Conservation (phyloP, 2,113 vertebrate species). For the Thalassoma bifasciatum region DNA sequence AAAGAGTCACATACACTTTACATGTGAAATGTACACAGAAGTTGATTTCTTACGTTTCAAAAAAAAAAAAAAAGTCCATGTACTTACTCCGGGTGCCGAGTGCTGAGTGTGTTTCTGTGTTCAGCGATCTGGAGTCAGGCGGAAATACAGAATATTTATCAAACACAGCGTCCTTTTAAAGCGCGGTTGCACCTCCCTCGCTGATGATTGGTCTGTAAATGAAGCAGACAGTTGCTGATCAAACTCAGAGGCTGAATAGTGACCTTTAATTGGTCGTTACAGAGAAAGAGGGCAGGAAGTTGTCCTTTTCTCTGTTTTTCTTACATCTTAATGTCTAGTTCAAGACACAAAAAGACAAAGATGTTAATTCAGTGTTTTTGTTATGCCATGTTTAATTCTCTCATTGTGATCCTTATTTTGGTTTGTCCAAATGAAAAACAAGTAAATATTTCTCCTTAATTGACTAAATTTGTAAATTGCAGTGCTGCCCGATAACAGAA, state of each 20-base stretch:
- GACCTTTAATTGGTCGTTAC: constrained; percentile 62
- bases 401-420: constrained; percentile 10
- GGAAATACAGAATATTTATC: constrained; percentile 62
- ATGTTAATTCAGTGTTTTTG: not conserved
- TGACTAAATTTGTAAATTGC: constrained; percentile 15
- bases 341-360: not conserved
- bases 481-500: constrained; percentile 18
- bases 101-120: constrained; percentile 20
- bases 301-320: not conserved
- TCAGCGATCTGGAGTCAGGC: constrained; percentile 29
- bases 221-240: constrained; percentile 42
- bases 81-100: constrained; percentile 53
- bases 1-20: not conserved
- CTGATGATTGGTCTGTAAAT: constrained; percentile 69
- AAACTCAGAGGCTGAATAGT: constrained; percentile 41
- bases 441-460: constrained; percentile 11
- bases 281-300: not conserved
- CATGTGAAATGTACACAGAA: not conserved
- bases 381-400: not conserved
- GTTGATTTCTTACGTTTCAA: not conserved
- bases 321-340: not conserved
- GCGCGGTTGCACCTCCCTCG: constrained; percentile 63
- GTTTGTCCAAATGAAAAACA: constrained; percentile 7
- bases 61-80: not conserved
- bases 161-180: constrained; percentile 57